A percentile compares a stretch with the other conserved stretches of the same genome.
Evolutionary conservation across 2,888 invertebrate genomes (phyloP).

Genomic region (Agriotes lineatus): DNA sequence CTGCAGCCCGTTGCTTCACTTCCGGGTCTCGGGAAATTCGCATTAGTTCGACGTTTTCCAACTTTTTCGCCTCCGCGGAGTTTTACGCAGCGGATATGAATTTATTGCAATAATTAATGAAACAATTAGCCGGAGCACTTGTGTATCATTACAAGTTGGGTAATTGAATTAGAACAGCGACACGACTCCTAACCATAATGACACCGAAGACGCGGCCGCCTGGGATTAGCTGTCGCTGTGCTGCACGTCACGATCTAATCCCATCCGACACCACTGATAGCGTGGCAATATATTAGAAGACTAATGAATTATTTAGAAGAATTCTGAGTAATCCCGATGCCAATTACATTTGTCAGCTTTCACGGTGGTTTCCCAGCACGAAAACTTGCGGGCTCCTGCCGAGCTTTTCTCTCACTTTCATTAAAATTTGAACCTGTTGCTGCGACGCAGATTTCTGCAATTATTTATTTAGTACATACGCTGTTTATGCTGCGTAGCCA

Average conservation of each 20-base stretch:
- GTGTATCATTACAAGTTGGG: slow-evolving; percentile 28
- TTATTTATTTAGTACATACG: not conserved
- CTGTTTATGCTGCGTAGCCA: not conserved
- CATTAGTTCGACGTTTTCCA: not conserved
- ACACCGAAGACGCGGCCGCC: slow-evolving; percentile 31
- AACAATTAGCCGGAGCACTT: slow-evolving; percentile 33
- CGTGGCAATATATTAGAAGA: slow-evolving; percentile 38
- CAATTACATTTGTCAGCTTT: slow-evolving; percentile 20
- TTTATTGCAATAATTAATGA: slow-evolving; percentile 18
- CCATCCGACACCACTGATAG: slow-evolving; percentile 42
- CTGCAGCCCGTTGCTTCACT: slow-evolving; percentile 23
- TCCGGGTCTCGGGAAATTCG: slow-evolving; percentile 12
- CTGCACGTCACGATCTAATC: slow-evolving; percentile 40
- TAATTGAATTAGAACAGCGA: slow-evolving; percentile 32
- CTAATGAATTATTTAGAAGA: slow-evolving; percentile 45
- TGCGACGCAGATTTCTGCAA: not conserved
- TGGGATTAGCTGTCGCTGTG: slow-evolving; percentile 45
- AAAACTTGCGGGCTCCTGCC: not conserved
- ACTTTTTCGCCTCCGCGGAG: not conserved
- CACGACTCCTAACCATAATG: slow-evolving; percentile 35
- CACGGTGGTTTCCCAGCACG: not conserved
- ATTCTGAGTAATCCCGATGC: slow-evolving; percentile 10
- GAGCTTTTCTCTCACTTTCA: slow-evolving; percentile 3
- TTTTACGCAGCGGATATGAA: slow-evolving; percentile 8
- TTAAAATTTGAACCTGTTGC: slow-evolving; percentile 6